Evolutionary conservation across 1,140 invertebrate species (phyloP), one percentile per base, ranked within the genome.

Genomic region (Drosophila asahinai): DNA sequence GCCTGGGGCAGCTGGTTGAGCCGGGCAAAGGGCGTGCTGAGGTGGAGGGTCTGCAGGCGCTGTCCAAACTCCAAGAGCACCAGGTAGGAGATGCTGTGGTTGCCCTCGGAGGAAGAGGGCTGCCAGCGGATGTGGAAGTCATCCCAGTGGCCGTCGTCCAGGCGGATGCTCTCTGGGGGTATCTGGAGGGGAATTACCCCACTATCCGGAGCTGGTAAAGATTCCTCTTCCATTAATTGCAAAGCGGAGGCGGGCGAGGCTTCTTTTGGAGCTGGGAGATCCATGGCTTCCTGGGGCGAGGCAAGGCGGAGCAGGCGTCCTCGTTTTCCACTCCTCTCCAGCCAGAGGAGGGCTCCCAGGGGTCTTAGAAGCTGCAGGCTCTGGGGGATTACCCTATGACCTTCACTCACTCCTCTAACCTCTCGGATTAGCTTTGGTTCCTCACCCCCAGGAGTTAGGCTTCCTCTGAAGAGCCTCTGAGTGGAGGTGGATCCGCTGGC

Each of bases 91-190:
- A 98, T 95, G 11, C 94, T 94, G 27, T 97, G 97, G 81, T 97
- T 96, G 78, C 97, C 98, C 3, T 96, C 95, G 64, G 96, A 95
- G 0, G 92, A 93, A 0, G 96, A 95, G 0, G 96, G 95, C 12
- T 95, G 92, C 97, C 97, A 98, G 1, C 94, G 95, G n/a, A 98
- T 95, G 43, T 96, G 96, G 79, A 98, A 98, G 25, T 94, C 94
- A 43, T 96, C 93, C 94, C 95, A 97, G 6, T 94, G 95, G 0
- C 97, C 97, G 6, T 94, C 91, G 9, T 89, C 87, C 2, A 98
- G 94, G 61, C 91, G 92, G 42, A 98, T 95, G 0, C 95, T 95
- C 2, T 94, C 93, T 5, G 93, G 75, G 9, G 95, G 90, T 3
- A 98, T 95, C 0, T 94, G 84, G 49, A 95, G 94, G 1, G 97